Evolutionary conservation across 2,888 invertebrate species (phyloP), one percentile per base, ranked within the genome.

Genomic region (Netelia melanura): DNA sequence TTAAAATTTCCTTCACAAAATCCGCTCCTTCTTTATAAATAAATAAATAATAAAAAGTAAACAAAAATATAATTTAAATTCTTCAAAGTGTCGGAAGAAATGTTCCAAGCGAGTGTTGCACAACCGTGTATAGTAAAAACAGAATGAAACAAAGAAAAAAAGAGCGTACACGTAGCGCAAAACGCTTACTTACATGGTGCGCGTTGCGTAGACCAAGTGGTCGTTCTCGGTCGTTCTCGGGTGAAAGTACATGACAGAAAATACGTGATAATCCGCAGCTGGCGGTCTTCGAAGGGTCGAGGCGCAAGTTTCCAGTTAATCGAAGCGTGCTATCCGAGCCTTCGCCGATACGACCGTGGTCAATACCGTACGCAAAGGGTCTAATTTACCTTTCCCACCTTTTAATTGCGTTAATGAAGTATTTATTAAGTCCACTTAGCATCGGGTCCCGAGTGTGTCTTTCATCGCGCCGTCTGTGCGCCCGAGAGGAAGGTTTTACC

Each of bases 341-440:
- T 23, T 48, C 68, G 54, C 10, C 11, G 14, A 48, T 48, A 48
- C 48, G 21, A 61, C 67, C 44, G 30, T n/a, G 44, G 62, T n/a
- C 30, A 48, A 52, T 61, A 30, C 23, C 14, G 62, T 48, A 62
- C 72, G 44, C 67, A 48, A 72, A 52, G 30, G 38, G 74, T 83
- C 68, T 54, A 56, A 43, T 38, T 21, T 44, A 9, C 68, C 17
- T 79, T 83, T 79, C 70, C 48, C 78, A 75, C 79, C 74, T 78
- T 79, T 83, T 74, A 38, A 83, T 83, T 83, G 62, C 74, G 38
- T 70, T 79, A 83, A 83, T 79, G 78, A 83, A 83, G 74, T 74
- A 83, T 83, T 68, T 83, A 83, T 78, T 79, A 75, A 83, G 83
- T 79, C 78, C 74, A 83, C 78, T 83, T 79, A 83, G 83, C 30